Evolutionary conservation across 2,797 vertebrate genomes (phyloP).

Genomic region (Morelia viridis): DNA sequence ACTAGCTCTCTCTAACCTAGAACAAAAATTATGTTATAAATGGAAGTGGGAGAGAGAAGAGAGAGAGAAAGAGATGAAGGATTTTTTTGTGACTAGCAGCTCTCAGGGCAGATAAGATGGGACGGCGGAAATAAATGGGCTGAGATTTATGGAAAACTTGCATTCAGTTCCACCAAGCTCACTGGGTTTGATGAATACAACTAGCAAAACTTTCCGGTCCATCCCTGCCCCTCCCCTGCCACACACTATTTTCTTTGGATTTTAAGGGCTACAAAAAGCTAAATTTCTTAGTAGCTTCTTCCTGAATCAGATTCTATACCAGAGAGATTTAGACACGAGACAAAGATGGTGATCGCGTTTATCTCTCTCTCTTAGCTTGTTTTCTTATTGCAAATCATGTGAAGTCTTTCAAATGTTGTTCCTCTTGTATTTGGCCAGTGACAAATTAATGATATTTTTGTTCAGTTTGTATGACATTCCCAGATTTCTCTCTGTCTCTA

Average conservation of each 20-base stretch:
- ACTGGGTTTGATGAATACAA: slow-evolving; percentile 60
- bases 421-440: not conserved
- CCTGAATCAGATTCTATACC: slow-evolving; percentile 17
- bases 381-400: not conserved
- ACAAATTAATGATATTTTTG: not conserved
- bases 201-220: not conserved
- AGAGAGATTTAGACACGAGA: slow-evolving; percentile 36
- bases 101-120: not conserved
- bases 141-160: slow-evolving; percentile 47
- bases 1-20: not conserved
- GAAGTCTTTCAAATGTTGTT: not conserved
- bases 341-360: not conserved
- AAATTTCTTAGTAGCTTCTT: slow-evolving; percentile 37
- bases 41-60: too few species aligned
- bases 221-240: too few species aligned
- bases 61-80: not conserved
- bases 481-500: not conserved
- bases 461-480: not conserved
- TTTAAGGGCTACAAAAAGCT: slow-evolving; percentile 35
- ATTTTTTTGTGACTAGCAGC: not conserved
- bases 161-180: slow-evolving; percentile 54
- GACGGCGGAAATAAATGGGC: slow-evolving; percentile 21
- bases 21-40: not conserved
- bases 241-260: not conserved
- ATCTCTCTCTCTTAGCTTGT: not conserved